Conservation (phyloP, 2,888 invertebrate species). For the Halictus ligatus region DNA sequence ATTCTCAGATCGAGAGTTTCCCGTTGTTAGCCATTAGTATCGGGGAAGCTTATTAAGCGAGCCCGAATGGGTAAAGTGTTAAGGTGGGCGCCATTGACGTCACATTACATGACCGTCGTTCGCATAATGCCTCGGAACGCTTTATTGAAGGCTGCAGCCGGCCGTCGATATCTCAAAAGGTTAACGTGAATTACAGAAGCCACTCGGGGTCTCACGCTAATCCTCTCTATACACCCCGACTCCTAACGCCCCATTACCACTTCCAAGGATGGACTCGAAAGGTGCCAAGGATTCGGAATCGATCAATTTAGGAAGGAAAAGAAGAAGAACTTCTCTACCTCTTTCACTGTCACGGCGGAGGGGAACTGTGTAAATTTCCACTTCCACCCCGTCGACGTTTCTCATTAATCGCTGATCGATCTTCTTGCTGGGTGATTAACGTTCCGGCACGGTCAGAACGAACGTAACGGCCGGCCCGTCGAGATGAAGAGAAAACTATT, state of each 20-base stretch:
- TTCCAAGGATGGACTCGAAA: slow-evolving; percentile 40
- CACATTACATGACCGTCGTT: slow-evolving; percentile 8
- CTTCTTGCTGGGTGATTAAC: slow-evolving; percentile 70
- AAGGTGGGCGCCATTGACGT: not conserved
- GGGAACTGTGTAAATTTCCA: slow-evolving; percentile 71
- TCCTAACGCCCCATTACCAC: slow-evolving; percentile 50
- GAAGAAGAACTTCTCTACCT: slow-evolving; percentile 45
- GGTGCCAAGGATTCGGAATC: slow-evolving; percentile 63
- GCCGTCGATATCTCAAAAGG: slow-evolving; percentile 37
- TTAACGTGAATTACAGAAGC: slow-evolving; percentile 60
- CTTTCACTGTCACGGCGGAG: slow-evolving; percentile 49
- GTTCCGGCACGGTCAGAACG: slow-evolving; percentile 56
- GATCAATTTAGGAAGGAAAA: slow-evolving; percentile 50
- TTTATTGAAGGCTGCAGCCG: slow-evolving; percentile 51
- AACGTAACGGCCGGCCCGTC: slow-evolving; percentile 32
- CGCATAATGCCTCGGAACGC: slow-evolving; percentile 26
- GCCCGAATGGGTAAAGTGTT: not conserved
- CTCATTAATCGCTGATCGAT: slow-evolving; percentile 75
- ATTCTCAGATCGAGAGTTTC: not conserved
- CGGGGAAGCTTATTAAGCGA: not conserved
- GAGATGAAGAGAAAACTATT: slow-evolving; percentile 63
- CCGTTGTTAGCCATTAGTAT: not conserved
- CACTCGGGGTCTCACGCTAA: slow-evolving; percentile 47
- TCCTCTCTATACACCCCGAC: slow-evolving; percentile 52
- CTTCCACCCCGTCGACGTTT: slow-evolving; percentile 68